Base-by-base conservation (phyloP, 2,113 vertebrate species). In the Petrocephalus microphthalmus region DNA sequence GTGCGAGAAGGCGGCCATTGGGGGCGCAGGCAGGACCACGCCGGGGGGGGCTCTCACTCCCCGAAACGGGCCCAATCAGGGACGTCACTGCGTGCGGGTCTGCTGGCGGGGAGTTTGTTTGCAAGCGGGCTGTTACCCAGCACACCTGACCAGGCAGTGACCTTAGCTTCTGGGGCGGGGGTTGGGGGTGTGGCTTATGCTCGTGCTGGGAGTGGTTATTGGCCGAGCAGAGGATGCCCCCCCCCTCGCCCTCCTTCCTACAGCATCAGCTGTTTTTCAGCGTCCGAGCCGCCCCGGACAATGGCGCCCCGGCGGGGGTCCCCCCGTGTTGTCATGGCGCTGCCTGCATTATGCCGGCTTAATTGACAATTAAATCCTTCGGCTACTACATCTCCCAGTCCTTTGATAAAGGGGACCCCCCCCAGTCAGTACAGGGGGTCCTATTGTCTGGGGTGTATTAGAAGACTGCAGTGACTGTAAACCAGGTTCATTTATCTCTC, bases 261-360 rank as follows among this genome's bases (percentile, higher is more conserved):
- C 97, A 96, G 91, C 96, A 97, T 99, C 98, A 99, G 98, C 97
- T 99, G 98, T 97, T 99, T 97, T 95, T 97, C 96, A 94, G 96
- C 96, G 95, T 96, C 92, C 92, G 94, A 96, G 93, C 94, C 94
- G 60, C 91, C 93, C 92, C 94, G 88, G 91, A 96, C 96, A 97
- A 98, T 97, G 96, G 95, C 95, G 93, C 95, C 96, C 91, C 98
- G 96, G 96, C 96, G 91, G 97, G 98, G 91, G 51, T 91, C 94
- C 96, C 93, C 93, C 89, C 91, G 94, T 94, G 97, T 98, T 97
- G 97, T 97, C 95, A 97, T 96, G 97, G 95, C 95, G 94, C 94
- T 93, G 96, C 95, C 96, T 94, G 92, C 95, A 97, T 97, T 96
- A 96, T 97, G 96, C 97, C 97, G 97, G 96, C 96, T 97, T 99